Conservation (phyloP, 2,113 vertebrate genomes). For the Andinoacara biseriatus region DNA sequence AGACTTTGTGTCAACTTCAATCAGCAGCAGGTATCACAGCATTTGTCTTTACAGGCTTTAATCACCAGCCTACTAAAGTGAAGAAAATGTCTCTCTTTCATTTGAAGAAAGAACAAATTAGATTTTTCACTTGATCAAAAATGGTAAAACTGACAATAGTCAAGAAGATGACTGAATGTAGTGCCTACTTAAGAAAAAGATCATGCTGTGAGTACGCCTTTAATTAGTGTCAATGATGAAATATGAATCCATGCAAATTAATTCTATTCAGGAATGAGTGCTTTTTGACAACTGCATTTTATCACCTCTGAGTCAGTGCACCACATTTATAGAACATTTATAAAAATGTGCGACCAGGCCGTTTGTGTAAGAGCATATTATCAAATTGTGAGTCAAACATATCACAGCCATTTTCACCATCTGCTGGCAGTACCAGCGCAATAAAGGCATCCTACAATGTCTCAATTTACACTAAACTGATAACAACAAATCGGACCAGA, state of each 20-base stretch:
- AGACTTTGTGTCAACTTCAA: not conserved
- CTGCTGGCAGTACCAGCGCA: not conserved
- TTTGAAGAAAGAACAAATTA: not conserved
- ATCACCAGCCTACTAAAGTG: not conserved
- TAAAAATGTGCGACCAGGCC: conserved; percentile 2
- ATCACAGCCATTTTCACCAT: conserved; percentile 19
- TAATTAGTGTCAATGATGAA: conserved; percentile 11
- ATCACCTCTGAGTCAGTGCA: conserved; percentile 26
- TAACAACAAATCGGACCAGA: not conserved
- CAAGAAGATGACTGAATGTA: not conserved
- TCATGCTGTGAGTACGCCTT: not conserved
- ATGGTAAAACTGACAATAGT: not conserved
- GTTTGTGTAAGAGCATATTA: not conserved
- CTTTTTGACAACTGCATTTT: conserved; percentile 11
- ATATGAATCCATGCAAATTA: conserved; percentile 21
- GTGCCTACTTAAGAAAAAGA: not conserved
- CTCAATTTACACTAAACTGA: not conserved
- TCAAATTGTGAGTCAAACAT: conserved; percentile 11
- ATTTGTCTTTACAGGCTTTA: not conserved
- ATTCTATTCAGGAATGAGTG: conserved; percentile 25
- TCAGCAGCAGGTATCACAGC: not conserved
- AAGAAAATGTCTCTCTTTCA: not conserved
- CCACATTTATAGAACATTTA: conserved; percentile 30
- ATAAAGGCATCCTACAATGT: not conserved
- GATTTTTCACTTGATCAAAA: not conserved